A percentile compares a stretch with the other conserved stretches of the same genome.
Conservation (phyloP, 1,140 invertebrate genomes). For the Drosophila athabasca region DNA sequence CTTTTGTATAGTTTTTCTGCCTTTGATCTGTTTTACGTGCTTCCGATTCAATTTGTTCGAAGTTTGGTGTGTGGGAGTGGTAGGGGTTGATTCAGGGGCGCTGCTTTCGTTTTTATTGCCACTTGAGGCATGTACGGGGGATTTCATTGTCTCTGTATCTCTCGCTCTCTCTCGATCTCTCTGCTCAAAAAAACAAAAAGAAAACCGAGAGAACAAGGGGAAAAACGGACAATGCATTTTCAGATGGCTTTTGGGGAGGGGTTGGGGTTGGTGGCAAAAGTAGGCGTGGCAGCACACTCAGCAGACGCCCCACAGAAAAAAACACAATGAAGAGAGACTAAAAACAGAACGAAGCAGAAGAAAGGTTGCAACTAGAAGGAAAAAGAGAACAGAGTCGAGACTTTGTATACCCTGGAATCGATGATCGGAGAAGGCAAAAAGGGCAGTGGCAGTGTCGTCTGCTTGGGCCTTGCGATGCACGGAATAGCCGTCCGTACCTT, state of each 20-base stretch:
- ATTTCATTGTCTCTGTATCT: neutral
- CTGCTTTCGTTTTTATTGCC: slow-evolving; percentile 74
- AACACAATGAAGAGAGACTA: neutral
- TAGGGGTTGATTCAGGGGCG: slow-evolving; percentile 6
- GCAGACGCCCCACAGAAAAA: slow-evolving; percentile 19
- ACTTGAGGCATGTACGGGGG: slow-evolving; percentile 56
- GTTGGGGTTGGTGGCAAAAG: slow-evolving; percentile 29
- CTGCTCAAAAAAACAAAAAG: slow-evolving; percentile 54
- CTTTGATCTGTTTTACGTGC: slow-evolving; percentile 72
- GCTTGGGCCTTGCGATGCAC: no score
- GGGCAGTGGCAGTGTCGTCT: no score
- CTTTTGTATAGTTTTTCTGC: slow-evolving; percentile 8
- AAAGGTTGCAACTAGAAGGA: neutral
- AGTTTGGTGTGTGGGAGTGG: no score
- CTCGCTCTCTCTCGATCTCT: neutral
- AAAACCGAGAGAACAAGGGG: neutral
- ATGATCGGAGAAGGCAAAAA: no score
- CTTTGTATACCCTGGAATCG: no score
- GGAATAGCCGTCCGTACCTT: no score
- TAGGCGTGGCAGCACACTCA: neutral
- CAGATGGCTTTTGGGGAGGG: no score
- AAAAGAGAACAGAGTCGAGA: no score
- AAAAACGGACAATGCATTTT: slow-evolving; percentile 50
- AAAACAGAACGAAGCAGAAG: neutral
- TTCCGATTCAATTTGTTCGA: slow-evolving; percentile 61